phyloP scores from a whole-genome alignment of 2,113 vertebrate species.

The Ophthalmolycus amberensis region DNA sequence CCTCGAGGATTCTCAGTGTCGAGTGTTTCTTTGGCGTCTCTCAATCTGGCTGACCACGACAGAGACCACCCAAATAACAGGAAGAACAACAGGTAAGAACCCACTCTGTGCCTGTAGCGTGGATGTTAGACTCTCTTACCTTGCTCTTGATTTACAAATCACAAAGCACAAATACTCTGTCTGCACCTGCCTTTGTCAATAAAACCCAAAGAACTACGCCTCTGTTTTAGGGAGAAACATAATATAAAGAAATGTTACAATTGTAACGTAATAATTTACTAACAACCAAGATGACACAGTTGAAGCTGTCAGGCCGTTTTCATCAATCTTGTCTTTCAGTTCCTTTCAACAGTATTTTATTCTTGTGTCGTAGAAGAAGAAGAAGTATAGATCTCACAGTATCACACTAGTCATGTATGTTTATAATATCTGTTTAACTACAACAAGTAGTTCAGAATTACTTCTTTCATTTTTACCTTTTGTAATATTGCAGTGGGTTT shows the following conservation, averaged over 20 bases:
- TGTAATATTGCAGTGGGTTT: background rate
- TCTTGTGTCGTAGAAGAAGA: background rate
- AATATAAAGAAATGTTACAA: background rate
- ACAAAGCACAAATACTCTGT: background rate
- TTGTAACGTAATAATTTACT: background rate
- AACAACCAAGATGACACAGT: background rate
- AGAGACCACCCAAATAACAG: slow-evolving; percentile 91
- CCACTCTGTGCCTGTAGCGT: background rate
- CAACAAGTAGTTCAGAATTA: background rate
- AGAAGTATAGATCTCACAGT: background rate
- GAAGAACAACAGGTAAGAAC: slow-evolving; percentile 90
- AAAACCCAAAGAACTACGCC: background rate
- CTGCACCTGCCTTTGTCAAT: background rate
- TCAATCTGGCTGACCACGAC: slow-evolving; percentile 92
- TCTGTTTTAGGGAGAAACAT: background rate
- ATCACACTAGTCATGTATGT: background rate
- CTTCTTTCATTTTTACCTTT: background rate
- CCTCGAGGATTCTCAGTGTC: slow-evolving; percentile 91
- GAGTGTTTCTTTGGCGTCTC: slow-evolving; percentile 94
- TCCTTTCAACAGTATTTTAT: background rate
- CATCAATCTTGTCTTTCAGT: background rate
- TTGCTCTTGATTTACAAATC: background rate
- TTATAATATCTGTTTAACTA: background rate
- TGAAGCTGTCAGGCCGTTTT: background rate
- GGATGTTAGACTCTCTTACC: background rate